phyloP scores from a whole-genome alignment of 2,888 invertebrate genomes.

The Rhogogaster chlorosoma region DNA sequence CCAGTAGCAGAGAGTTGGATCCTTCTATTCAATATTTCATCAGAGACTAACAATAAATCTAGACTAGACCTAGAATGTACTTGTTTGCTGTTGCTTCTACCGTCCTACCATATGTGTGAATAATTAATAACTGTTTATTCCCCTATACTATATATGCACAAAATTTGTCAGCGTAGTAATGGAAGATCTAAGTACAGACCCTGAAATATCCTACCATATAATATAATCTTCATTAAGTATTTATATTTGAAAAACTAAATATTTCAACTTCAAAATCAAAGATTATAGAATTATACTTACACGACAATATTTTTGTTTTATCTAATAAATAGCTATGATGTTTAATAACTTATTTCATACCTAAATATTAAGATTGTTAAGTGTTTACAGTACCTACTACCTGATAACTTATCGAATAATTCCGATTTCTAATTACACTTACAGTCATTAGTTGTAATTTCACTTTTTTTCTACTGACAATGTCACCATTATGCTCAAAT shows the following conservation, averaged over 20 bases:
- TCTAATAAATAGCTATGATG: conserved; percentile 39
- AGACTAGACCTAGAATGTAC: not conserved
- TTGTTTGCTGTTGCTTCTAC: not conserved
- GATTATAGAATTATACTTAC: conserved; percentile 22
- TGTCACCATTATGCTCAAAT: conserved; percentile 17
- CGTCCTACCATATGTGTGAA: not conserved
- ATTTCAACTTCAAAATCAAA: conserved; percentile 21
- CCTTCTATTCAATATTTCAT: conserved; percentile 1
- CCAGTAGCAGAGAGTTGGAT: not conserved
- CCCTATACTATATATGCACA: conserved; percentile 46
- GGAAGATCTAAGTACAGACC: conserved; percentile 51
- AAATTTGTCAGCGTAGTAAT: conserved; percentile 39
- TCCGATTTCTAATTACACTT: conserved; percentile 25
- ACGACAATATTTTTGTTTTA: not conserved
- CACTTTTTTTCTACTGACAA: conserved; percentile 19
- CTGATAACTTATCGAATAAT: conserved; percentile 38
- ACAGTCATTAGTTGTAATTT: conserved; percentile 34
- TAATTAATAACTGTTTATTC: conserved; percentile 22
- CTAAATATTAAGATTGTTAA: conserved; percentile 23
- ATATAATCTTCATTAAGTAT: conserved; percentile 13
- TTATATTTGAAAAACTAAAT: conserved; percentile 37
- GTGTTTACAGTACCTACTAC: conserved; percentile 35
- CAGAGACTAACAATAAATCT: not conserved
- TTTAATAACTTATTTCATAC: conserved; percentile 42
- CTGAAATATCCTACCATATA: conserved; percentile 46